Evolutionary conservation across 2,888 invertebrate species (phyloP), one percentile per base, ranked within the genome.

Genomic region (Abscondita cerata): DNA sequence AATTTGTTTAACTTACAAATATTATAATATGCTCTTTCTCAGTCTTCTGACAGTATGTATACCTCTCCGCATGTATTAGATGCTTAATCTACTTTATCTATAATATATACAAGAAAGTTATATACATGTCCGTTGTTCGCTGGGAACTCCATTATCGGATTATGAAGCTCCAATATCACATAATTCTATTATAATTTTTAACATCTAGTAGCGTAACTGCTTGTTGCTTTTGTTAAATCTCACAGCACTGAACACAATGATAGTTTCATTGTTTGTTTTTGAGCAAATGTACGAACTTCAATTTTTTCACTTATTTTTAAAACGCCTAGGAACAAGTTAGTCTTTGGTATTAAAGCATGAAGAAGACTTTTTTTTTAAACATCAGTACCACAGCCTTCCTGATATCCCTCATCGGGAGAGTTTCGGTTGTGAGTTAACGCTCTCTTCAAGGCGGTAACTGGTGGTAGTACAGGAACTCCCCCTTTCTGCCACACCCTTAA

Each of bases 351-450:
- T 57, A 48, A 55, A 60, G 25, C 60, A 41, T 52, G 48, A 31
- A 15, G 40, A 50, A 58, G 57, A 57, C 31, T 33, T 36, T n/a
- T n/a, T n/a, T n/a, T 51, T 85, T 91, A 94, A 80, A 95, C 95
- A 81, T 95, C 94, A 70, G 95, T 95, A 70, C 94, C 94, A 81
- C 93, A 93, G 75, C 95, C 95, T 82, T 95, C 95, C 80, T 94
- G 94, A 80, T 94, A 95, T 65, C 93, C 93, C 81, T 95, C 95
- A 76, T 95, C 95, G 40, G 93, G 91, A 18, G 94, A 91, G 79
- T 92, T 93, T 76, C 94, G 88, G 73, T 89, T 91, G 80, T 89
- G 91, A 71, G 89, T 90, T 67, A 93, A 86, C 62, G 91, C 93
- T 67, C 93, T 88, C 80, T 94, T 94, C 68, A 93, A 85, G 67